A percentile compares a stretch with the other conserved stretches of the same genome.
phyloP scores from a whole-genome alignment of 2,113 vertebrate species.

The Zosterops hypoxanthus region DNA sequence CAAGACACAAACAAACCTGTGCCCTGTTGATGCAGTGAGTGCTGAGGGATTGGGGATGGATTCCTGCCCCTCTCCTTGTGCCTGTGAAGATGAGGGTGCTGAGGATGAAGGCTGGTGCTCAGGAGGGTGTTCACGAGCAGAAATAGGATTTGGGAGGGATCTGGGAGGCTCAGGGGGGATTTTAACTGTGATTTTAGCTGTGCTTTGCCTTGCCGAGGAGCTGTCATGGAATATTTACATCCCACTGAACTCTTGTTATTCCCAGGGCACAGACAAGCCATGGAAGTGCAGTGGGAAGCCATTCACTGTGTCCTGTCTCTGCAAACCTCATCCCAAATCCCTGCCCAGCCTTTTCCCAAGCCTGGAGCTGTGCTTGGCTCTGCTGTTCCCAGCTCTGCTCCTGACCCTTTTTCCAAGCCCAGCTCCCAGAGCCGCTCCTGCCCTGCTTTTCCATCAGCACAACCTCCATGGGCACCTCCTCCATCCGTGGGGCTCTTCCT shows the following conservation, averaged over 20 bases:
- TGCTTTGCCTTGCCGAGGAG: background rate
- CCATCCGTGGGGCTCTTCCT: rapidly evolving
- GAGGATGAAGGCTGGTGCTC: background rate
- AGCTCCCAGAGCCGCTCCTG: background rate
- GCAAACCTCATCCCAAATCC: background rate
- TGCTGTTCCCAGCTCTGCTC: rapidly evolving
- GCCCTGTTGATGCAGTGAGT: background rate
- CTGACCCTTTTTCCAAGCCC: background rate
- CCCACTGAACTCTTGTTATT: rapidly evolving
- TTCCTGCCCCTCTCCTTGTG: background rate
- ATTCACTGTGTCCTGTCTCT: background rate
- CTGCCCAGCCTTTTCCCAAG: background rate
- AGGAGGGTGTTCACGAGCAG: background rate
- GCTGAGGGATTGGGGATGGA: rapidly evolving
- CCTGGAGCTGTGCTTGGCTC: background rate
- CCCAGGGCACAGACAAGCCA: background rate
- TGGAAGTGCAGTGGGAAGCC: background rate
- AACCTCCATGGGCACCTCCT: rapidly evolving
- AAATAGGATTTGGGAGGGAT: background rate
- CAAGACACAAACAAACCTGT: background rate
- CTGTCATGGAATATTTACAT: rapidly evolving
- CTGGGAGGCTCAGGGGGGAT: background rate
- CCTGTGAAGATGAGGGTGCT: background rate
- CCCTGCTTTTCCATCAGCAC: background rate
- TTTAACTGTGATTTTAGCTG: background rate